Conservation (phyloP, 1,140 invertebrate species). For the Musca vetustissima region DNA sequence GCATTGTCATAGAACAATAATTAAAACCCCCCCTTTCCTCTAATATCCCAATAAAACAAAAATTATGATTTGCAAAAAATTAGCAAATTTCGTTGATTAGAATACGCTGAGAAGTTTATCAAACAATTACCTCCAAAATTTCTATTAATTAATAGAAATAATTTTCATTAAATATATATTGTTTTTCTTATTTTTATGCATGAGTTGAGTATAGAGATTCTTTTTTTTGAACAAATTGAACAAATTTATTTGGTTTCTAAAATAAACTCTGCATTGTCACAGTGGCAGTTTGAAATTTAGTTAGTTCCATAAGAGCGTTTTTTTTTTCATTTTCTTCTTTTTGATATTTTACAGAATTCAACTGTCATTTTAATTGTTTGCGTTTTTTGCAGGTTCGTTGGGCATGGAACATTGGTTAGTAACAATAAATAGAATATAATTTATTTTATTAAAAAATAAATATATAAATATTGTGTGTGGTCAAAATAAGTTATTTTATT, state of each 20-base stretch:
- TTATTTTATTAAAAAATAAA: constrained; percentile 1
- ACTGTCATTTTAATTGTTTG: not conserved
- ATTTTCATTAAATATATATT: no score
- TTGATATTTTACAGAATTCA: constrained; percentile 6
- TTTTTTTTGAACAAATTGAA: constrained; percentile 27
- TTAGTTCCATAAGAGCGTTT: no score
- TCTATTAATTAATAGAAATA: not conserved
- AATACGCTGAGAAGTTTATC: no score
- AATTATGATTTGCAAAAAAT: no score
- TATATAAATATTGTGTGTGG: not conserved
- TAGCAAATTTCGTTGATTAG: no score
- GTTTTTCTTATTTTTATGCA: constrained; percentile 43
- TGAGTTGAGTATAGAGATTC: constrained; percentile 44
- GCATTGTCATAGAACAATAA: no score
- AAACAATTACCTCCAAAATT: not conserved
- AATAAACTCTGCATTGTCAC: not conserved
- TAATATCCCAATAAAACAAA: no score
- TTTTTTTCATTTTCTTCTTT: not conserved
- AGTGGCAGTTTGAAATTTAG: not conserved
- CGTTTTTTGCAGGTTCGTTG: no score
- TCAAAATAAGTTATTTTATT: constrained; percentile 16
- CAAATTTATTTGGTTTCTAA: not conserved
- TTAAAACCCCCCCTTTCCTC: no score
- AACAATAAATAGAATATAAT: not conserved
- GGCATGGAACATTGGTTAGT: not conserved